Conservation (phyloP, 2,888 invertebrate species). For the Perithous albicinctus region DNA sequence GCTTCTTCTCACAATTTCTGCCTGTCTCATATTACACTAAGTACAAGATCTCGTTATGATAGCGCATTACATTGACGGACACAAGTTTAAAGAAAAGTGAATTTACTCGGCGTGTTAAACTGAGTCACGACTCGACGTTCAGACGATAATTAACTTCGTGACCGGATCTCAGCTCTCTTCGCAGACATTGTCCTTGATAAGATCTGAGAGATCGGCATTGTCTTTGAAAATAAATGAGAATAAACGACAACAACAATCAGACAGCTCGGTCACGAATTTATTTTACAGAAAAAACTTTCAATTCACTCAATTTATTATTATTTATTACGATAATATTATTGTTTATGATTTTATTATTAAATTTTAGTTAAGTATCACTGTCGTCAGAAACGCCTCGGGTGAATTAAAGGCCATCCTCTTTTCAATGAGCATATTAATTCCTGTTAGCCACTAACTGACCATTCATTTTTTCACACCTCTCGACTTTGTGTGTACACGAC, state of each 20-base stretch:
- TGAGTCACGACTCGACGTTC: slow-evolving; percentile 55
- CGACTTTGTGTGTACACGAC: neutral
- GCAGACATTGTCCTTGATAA: slow-evolving; percentile 39
- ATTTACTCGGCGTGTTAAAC: slow-evolving; percentile 9
- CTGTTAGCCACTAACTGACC: neutral
- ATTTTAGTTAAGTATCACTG: neutral
- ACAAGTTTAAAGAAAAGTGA: neutral
- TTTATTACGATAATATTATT: neutral
- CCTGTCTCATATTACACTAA: neutral
- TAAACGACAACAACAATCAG: neutral
- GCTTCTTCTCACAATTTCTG: slow-evolving; percentile 15
- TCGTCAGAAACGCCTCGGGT: neutral
- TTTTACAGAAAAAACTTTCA: slow-evolving; percentile 17
- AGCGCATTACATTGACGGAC: slow-evolving; percentile 8
- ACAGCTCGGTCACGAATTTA: slow-evolving; percentile 23
- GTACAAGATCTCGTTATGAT: slow-evolving; percentile 9
- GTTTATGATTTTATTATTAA: neutral
- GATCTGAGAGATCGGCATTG: slow-evolving; percentile 6
- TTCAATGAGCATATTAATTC: neutral
- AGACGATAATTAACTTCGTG: slow-evolving; percentile 48
- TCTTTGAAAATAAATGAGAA: neutral
- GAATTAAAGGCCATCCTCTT: slow-evolving; percentile 5
- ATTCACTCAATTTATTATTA: slow-evolving; percentile 1
- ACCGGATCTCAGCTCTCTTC: slow-evolving; percentile 36
- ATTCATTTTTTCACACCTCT: slow-evolving; percentile 1